A percentile compares a stretch with the other conserved stretches of the same genome.
phyloP scores from a whole-genome alignment of 2,797 vertebrate species.

The Ctenosaura bakeri region DNA sequence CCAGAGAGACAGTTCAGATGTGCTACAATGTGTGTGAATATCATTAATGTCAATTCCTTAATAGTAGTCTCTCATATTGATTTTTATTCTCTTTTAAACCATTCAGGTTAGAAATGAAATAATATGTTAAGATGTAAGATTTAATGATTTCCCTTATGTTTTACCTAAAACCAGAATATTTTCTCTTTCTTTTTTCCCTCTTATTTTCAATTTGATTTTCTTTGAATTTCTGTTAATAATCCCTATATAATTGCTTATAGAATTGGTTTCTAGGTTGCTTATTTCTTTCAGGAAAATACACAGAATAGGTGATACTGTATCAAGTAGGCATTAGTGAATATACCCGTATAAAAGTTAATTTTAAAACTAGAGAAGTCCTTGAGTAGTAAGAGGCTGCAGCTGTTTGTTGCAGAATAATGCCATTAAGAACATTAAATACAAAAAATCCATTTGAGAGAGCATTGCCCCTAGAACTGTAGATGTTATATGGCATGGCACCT shows the following conservation, averaged over 20 bases:
- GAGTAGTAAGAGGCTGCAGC: slow-evolving; percentile 49
- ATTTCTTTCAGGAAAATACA: neutral
- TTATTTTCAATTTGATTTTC: neutral
- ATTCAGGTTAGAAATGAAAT: slow-evolving; percentile 8
- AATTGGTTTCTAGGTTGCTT: neutral
- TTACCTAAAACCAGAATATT: neutral
- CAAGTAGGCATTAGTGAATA: neutral
- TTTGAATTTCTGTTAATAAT: neutral
- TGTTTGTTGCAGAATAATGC: slow-evolving; percentile 46
- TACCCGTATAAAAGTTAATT: slow-evolving; percentile 26
- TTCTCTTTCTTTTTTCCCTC: neutral
- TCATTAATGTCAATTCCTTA: neutral
- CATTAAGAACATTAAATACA: slow-evolving; percentile 55
- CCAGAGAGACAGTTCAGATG: neutral
- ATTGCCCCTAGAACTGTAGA: slow-evolving; percentile 57
- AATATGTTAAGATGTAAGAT: neutral
- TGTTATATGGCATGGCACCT: slow-evolving; percentile 57
- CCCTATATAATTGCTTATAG: neutral
- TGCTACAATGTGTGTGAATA: neutral
- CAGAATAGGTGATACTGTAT: neutral
- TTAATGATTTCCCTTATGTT: neutral
- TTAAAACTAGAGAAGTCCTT: slow-evolving; percentile 52
- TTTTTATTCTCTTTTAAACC: neutral
- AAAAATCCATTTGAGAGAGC: slow-evolving; percentile 63
- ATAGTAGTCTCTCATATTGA: neutral